Percentiles rank a stretch among this genome's conserved stretches.
Evolutionary conservation across 53 echinoderm and acorn worm species (phyloP).

Genomic region (Temnopleurus reevesii): DNA sequence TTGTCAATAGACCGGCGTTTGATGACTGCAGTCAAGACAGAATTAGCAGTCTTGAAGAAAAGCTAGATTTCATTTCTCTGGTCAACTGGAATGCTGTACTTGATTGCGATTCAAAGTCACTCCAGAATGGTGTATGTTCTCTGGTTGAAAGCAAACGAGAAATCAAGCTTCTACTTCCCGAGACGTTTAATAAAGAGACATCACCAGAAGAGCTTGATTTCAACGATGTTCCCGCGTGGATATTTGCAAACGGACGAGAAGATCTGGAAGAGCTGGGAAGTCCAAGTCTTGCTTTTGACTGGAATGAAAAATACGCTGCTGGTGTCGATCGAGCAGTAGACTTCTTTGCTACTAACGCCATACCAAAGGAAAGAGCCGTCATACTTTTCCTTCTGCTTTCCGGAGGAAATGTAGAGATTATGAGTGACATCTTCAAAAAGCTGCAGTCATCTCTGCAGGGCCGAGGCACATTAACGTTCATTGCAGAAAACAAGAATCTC

Average conservation of each 20-base stretch:
- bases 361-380: constrained; percentile 62
- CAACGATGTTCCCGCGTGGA: constrained; percentile 69
- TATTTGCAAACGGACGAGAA: constrained; percentile 74
- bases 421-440: constrained; percentile 73
- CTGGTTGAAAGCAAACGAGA: constrained; percentile 49
- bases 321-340: constrained; percentile 62
- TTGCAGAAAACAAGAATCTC: constrained; percentile 36
- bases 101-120: constrained; percentile 68
- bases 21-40: not conserved
- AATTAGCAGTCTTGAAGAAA: not conserved
- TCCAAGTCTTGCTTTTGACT: constrained; percentile 48
- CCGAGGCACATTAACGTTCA: constrained; percentile 40
- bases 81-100: constrained; percentile 72
- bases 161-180: constrained; percentile 64
- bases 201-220: constrained; percentile 56
- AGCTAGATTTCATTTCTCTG: constrained; percentile 56
- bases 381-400: constrained; percentile 67
- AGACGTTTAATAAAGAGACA: not conserved
- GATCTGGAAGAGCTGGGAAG: constrained; percentile 27
- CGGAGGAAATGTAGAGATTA: constrained; percentile 56
- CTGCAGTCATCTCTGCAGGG: constrained; percentile 63
- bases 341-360: constrained; percentile 58
- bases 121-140: constrained; percentile 60
- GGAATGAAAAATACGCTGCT: constrained; percentile 60
- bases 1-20: constrained; percentile 61